These are phyloP conservation scores for Ochotona princeps DNA, from an alignment of 2,113 vertebrate genomes.

Conservation along the genomic window DNA sequence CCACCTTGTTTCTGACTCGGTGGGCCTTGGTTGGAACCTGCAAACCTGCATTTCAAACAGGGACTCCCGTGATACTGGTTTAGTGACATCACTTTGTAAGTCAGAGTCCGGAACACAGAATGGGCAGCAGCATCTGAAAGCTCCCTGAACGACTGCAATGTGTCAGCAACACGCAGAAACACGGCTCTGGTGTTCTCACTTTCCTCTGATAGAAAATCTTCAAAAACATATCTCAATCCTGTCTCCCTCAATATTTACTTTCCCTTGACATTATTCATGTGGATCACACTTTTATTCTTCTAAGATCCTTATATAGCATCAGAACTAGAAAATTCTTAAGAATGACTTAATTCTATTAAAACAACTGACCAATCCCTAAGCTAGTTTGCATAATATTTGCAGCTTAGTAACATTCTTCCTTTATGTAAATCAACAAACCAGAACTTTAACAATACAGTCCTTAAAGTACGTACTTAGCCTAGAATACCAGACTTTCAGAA, in stretches of 20 bases:
- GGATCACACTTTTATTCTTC: constrained; percentile 22
- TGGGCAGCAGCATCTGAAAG: not conserved
- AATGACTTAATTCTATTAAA: constrained; percentile 22
- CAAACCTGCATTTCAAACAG: constrained; percentile 33
- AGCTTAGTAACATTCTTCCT: constrained; percentile 14
- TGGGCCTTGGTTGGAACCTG: not conserved
- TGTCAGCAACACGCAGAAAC: not conserved
- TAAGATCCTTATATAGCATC: constrained; percentile 23
- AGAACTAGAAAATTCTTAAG: constrained; percentile 44
- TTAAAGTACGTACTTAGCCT: constrained; percentile 20
- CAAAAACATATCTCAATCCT: constrained; percentile 41
- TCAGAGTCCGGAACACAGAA: constrained; percentile 30
- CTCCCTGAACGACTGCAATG: not conserved
- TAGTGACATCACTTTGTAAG: constrained; percentile 39
- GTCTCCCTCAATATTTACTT: constrained; percentile 54
- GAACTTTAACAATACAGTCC: constrained; percentile 4
- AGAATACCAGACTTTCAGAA: constrained; percentile 38
- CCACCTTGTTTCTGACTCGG: not conserved
- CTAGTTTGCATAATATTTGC: not conserved
- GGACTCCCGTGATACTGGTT: not conserved
- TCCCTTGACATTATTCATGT: constrained; percentile 36
- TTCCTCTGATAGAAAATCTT: constrained; percentile 9
- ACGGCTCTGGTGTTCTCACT: constrained; percentile 20
- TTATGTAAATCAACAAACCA: constrained; percentile 41
- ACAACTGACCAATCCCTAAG: constrained; percentile 14